Percentiles rank a stretch among this genome's conserved stretches.
These are phyloP conservation scores for Aphrocallistes beatrix DNA, from an alignment of 37 sponge, comb jelly and placozoan genomes.

Conservation along the genomic window DNA sequence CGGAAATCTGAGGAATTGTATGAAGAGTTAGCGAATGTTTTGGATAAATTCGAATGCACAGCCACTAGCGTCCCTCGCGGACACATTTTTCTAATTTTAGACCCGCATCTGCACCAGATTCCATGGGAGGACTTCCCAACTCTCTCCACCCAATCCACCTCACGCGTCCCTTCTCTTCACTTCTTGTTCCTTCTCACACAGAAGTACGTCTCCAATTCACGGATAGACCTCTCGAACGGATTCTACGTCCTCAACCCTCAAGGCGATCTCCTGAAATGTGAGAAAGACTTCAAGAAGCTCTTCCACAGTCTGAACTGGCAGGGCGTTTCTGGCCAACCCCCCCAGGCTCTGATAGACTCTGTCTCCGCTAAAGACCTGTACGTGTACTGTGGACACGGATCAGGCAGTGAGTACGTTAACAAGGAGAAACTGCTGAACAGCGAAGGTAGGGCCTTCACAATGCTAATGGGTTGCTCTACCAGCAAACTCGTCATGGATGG, in stretches of 20 bases:
- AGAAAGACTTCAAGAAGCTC: neutral
- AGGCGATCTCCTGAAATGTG: neutral
- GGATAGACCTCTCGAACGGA: neutral
- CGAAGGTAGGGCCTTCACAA: neutral
- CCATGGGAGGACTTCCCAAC: constrained; percentile 15
- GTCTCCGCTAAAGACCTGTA: neutral
- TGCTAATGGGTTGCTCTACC: constrained; percentile 7
- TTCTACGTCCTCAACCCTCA: constrained; percentile 10
- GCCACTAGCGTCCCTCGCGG: neutral
- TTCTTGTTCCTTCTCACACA: neutral
- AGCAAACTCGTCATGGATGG: neutral
- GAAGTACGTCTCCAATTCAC: neutral
- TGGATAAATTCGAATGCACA: constrained; percentile 4
- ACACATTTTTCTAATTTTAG: constrained; percentile 12
- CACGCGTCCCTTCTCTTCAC: neutral
- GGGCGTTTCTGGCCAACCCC: neutral
- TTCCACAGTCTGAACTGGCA: neutral
- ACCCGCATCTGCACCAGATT: neutral
- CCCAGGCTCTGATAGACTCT: neutral
- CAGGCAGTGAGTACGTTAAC: neutral
- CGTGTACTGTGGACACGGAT: constrained; percentile 15
- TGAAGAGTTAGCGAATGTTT: neutral
- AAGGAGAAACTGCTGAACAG: neutral
- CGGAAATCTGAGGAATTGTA: neutral
- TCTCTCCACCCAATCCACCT: neutral